A percentile compares a stretch with the other conserved stretches of the same genome.
phyloP scores from a whole-genome alignment of 2,888 invertebrate species.

The Cataglyphis altisquamis region DNA sequence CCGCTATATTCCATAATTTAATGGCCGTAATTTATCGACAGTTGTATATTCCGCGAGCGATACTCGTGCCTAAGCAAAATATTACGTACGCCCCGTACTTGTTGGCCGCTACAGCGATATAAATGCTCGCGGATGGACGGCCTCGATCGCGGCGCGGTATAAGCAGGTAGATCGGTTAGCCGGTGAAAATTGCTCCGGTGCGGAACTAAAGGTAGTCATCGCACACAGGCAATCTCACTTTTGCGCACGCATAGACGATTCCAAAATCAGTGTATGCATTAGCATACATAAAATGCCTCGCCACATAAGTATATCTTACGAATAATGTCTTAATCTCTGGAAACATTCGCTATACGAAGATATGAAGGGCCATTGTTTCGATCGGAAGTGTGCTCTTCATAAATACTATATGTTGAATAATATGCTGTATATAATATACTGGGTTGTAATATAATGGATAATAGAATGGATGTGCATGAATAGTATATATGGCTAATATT shows the following conservation, averaged over 20 bases:
- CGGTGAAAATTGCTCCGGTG: slow-evolving; percentile 72
- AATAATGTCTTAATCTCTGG: slow-evolving; percentile 70
- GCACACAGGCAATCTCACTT: slow-evolving; percentile 59
- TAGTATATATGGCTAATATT: not conserved
- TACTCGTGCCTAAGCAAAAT: slow-evolving; percentile 69
- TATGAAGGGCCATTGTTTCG: slow-evolving; percentile 34
- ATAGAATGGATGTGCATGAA: not conserved
- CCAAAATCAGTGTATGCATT: slow-evolving; percentile 38
- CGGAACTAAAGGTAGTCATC: slow-evolving; percentile 69
- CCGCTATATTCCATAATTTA: slow-evolving; percentile 68
- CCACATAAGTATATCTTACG: slow-evolving; percentile 41
- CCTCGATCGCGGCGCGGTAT: slow-evolving; percentile 59
- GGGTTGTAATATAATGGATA: not conserved
- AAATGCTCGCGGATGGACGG: slow-evolving; percentile 64
- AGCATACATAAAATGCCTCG: slow-evolving; percentile 23
- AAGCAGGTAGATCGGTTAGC: slow-evolving; percentile 66
- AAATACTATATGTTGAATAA: slow-evolving; percentile 10
- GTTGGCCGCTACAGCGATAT: slow-evolving; percentile 57
- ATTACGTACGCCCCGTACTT: slow-evolving; percentile 62
- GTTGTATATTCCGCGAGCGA: slow-evolving; percentile 56
- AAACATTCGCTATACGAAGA: slow-evolving; percentile 39
- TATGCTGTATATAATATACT: not conserved
- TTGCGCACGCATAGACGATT: slow-evolving; percentile 53
- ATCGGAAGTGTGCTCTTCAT: slow-evolving; percentile 12
- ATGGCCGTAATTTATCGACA: slow-evolving; percentile 71